phyloP scores from a whole-genome alignment of 2,888 invertebrate genomes.

The Ecdyonurus torrentis region DNA sequence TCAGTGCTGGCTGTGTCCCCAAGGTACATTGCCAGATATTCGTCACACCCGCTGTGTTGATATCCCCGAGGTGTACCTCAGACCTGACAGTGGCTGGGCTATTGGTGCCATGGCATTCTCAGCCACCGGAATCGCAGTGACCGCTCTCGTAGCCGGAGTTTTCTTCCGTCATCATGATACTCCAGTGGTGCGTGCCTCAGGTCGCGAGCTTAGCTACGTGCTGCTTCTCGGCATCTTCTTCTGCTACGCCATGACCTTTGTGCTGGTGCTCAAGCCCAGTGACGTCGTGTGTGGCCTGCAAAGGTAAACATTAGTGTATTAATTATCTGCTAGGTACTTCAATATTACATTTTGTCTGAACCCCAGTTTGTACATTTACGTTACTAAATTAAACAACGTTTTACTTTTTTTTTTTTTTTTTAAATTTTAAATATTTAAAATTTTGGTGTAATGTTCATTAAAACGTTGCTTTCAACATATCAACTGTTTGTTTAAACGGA shows the following conservation, averaged over 20 bases:
- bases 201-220: slow-evolving; percentile 77
- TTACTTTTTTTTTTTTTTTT: no score
- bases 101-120: slow-evolving; percentile 86
- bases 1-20: slow-evolving; percentile 62
- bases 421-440: no score
- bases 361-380: no score
- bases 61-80: slow-evolving; percentile 67
- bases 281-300: slow-evolving; percentile 82
- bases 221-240: slow-evolving; percentile 76
- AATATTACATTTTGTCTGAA: no score
- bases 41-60: slow-evolving; percentile 54
- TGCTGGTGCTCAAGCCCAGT: slow-evolving; percentile 69
- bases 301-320: slow-evolving; percentile 49
- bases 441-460: no score
- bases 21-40: slow-evolving; percentile 63
- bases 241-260: slow-evolving; percentile 87
- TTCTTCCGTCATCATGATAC: slow-evolving; percentile 81
- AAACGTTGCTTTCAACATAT: no score
- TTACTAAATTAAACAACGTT: no score
- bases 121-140: slow-evolving; percentile 67
- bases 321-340: no score
- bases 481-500: no score
- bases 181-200: slow-evolving; percentile 93
- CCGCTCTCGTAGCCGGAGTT: slow-evolving; percentile 54
- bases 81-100: slow-evolving; percentile 75